A percentile compares a stretch with the other conserved stretches of the same genome.
phyloP scores from a whole-genome alignment of 2,113 vertebrate genomes.

The Pygathrix nemaeus region DNA sequence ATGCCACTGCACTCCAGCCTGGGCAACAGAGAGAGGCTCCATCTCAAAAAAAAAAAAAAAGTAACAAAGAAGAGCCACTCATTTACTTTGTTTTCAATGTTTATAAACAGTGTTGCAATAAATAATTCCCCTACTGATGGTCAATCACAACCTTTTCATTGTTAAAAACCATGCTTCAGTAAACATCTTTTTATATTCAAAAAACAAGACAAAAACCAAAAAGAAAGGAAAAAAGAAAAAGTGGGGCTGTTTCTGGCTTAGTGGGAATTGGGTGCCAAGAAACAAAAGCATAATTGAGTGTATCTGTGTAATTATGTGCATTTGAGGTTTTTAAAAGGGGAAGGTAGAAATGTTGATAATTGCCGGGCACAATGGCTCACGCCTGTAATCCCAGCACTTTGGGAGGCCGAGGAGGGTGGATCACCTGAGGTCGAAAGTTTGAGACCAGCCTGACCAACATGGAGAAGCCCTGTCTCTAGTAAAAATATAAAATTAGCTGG shows the following conservation, averaged over 20 bases:
- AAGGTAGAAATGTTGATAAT: not conserved
- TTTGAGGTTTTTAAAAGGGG: not conserved
- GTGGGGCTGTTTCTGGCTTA: not conserved
- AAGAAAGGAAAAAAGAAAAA: not conserved
- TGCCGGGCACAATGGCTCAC: too few relatives aligned
- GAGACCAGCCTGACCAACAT: too few relatives aligned
- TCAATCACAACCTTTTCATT: not conserved
- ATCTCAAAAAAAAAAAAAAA: too few relatives aligned
- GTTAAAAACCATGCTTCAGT: not conserved
- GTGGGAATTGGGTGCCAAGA: not conserved
- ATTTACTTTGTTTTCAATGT: constrained; percentile 37
- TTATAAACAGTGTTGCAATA: constrained; percentile 15
- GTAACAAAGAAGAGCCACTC: not conserved
- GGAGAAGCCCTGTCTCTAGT: too few relatives aligned
- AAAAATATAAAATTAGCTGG: too few relatives aligned
- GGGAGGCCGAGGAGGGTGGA: too few relatives aligned
- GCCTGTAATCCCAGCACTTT: too few relatives aligned
- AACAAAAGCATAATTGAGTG: not conserved
- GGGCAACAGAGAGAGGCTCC: too few relatives aligned
- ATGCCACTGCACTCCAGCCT: too few relatives aligned
- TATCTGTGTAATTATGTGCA: not conserved
- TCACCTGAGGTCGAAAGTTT: too few relatives aligned
- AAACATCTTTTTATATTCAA: not conserved
- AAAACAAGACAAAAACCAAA: not conserved
- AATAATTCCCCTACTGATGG: not conserved